phyloP scores from a whole-genome alignment of 2,888 invertebrate species.

The Dilophus febrilis region DNA sequence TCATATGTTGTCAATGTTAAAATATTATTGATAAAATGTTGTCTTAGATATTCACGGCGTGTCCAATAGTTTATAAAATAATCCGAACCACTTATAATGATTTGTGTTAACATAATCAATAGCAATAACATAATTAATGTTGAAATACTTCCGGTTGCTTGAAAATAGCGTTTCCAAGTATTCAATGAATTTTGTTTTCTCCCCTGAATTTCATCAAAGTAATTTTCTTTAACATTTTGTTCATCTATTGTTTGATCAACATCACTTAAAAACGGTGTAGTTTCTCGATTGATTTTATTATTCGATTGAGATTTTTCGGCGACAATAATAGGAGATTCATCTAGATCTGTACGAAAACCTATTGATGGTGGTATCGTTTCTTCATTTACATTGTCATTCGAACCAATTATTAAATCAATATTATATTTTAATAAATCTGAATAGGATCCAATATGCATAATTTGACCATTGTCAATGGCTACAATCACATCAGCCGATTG shows the following conservation, averaged over 20 bases:
- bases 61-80: slow-evolving; percentile 45
- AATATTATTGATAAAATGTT: slow-evolving; percentile 12
- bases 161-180: slow-evolving; percentile 13
- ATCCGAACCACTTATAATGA: slow-evolving; percentile 38
- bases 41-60: slow-evolving; percentile 24
- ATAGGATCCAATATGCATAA: slow-evolving; percentile 32
- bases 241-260: slow-evolving; percentile 24
- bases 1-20: slow-evolving; percentile 16
- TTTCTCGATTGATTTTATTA: no score
- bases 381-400: no score
- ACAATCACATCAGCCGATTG: slow-evolving; percentile 42
- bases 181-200: no score
- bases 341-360: no score
- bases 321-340: no score
- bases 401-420: no score
- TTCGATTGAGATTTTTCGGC: no score
- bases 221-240: no score
- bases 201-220: no score
- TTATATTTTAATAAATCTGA: slow-evolving; percentile 32
- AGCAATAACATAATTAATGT: background rate
- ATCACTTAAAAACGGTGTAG: no score
- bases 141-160: no score
- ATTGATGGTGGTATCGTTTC: no score
- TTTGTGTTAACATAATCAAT: slow-evolving; percentile 25
- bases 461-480: slow-evolving; percentile 38